Base-by-base conservation (phyloP, 1,140 invertebrate genomes). In the Drosophila ercepeae region DNA sequence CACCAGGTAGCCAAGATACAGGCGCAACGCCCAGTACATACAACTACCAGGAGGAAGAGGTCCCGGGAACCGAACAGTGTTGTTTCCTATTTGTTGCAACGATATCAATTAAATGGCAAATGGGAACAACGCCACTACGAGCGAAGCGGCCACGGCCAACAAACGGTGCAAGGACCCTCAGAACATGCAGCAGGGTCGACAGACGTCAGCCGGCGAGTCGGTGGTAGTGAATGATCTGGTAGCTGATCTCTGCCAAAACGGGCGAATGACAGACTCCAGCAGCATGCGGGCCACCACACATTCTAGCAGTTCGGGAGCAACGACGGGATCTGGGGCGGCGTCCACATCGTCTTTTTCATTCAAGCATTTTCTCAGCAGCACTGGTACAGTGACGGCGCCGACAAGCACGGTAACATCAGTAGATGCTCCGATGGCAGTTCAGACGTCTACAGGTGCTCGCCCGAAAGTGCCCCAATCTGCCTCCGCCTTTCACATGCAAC, bases 341-440 rank as follows among this genome's bases (percentile, higher is more conserved):
- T 60, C 79, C 3, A 50, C 71, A 23, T 90, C 89, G 6, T 82
- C 83, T 11, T 96, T 97, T 90, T 96, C 96, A 32, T 96, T 97
- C 82, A 95, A 96, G 89, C 95, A 96, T 88, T 96, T 96, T 89
- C 86, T 96, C 71, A 89, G 75, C 39, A 89, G 78, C 59, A 79
- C 84, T 36, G 70, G 78, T 45, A 84, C 84, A 8, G 63, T 83
- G 8, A 90, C 78, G 1, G 86, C 89, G n/a, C 86, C 89, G 4
- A 86, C 82, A 8, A 90, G 78, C 39, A 90, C 89, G 27, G 89
- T 91, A 1, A 91, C 89, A 1, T 89, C 86, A 5, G 51, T 90
- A 44, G 89, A 90, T 41, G 60, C 77, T 0, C 36, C 29, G 21
- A 36, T 42, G 13, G 57, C 75, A n/a, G 48, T 72, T 44, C 89